Conservation (phyloP, 2,888 invertebrate species). For the Sisyra terminalis region DNA sequence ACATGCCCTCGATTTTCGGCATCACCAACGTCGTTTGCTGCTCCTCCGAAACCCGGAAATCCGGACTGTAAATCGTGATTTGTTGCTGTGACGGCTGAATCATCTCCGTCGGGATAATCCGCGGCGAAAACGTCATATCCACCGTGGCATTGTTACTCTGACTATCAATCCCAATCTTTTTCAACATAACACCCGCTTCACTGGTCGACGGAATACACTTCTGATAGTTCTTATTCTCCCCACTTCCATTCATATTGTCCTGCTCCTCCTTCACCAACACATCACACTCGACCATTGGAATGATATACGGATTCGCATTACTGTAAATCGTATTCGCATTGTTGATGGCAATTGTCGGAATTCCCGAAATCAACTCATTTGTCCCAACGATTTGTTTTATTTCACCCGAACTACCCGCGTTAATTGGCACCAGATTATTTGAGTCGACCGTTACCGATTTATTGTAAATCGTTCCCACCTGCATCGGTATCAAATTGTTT, state of each 20-base stretch:
- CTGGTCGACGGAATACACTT: constrained; percentile 1
- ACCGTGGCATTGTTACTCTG: constrained; percentile 3
- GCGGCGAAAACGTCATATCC: constrained; percentile 8
- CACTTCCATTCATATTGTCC: not conserved
- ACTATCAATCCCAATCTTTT: constrained; percentile 4
- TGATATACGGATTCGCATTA: constrained; percentile 7
- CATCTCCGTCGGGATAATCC: constrained; percentile 7
- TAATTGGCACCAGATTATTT: constrained; percentile 3
- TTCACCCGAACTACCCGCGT: constrained; percentile 1
- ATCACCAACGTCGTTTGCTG: constrained; percentile 4
- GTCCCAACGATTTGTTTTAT: constrained; percentile 7
- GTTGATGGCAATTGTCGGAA: constrained; percentile 9
- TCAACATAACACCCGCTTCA: constrained; percentile 6
- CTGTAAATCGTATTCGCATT: constrained; percentile 8
- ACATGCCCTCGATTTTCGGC: constrained; percentile 5
- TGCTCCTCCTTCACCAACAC: constrained; percentile 8
- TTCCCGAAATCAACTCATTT: constrained; percentile 7
- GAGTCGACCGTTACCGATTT: constrained; percentile 8
- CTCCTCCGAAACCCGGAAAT: constrained; percentile 8
- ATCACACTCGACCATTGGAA: constrained; percentile 8
- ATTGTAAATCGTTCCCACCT: not conserved
- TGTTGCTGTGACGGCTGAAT: constrained; percentile 6
- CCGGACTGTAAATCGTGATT: constrained; percentile 9
- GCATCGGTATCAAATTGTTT: constrained; percentile 7
- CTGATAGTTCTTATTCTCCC: not conserved